Conservation (phyloP, 2,113 vertebrate genomes). For the Saguinus midas region DNA sequence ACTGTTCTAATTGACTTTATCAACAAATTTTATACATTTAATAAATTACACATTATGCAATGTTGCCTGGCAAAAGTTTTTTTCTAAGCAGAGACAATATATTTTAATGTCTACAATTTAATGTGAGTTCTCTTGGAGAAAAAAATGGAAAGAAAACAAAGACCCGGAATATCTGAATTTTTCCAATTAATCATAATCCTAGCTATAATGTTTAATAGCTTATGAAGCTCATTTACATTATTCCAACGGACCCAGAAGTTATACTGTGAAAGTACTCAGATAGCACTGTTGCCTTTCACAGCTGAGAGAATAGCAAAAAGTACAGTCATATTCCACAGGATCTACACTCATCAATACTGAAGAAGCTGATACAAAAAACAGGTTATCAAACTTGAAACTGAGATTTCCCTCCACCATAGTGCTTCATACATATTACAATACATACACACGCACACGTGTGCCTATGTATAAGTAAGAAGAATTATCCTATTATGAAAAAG, state of each 20-base stretch:
- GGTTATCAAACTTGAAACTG: background rate
- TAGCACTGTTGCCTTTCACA: background rate
- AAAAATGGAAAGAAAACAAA: slow-evolving; percentile 6
- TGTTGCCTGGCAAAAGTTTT: background rate
- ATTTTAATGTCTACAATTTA: slow-evolving; percentile 4
- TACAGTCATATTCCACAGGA: background rate
- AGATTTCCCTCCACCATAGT: background rate
- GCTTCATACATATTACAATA: background rate
- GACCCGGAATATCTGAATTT: background rate
- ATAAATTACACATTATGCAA: background rate
- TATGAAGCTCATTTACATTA: background rate
- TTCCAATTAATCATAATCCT: background rate
- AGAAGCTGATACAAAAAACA: background rate
- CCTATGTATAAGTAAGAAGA: background rate
- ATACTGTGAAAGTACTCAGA: background rate
- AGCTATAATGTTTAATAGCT: background rate
- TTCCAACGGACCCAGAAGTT: background rate
- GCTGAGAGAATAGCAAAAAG: background rate
- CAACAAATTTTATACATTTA: background rate
- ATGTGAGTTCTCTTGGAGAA: background rate
- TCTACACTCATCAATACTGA: background rate
- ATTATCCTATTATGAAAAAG: slow-evolving; percentile 14
- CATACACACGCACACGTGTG: background rate
- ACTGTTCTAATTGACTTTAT: background rate
- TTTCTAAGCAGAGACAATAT: background rate